These are phyloP conservation scores for Volucella bombylans DNA, from an alignment of 2,888 invertebrate genomes.

Conservation along the genomic window DNA sequence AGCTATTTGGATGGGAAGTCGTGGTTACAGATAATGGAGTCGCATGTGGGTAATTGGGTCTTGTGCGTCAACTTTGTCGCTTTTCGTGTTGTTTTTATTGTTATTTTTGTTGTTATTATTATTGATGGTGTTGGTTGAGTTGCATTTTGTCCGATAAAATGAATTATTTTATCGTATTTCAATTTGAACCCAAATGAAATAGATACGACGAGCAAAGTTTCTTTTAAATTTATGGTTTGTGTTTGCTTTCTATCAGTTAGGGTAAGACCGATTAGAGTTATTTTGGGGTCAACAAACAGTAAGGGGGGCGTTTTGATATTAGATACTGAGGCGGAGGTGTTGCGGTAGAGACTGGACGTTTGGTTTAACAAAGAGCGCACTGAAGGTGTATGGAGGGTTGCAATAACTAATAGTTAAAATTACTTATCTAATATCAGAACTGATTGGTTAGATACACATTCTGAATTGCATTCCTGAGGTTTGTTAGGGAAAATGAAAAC, in stretches of 20 bases:
- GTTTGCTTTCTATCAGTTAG: neutral
- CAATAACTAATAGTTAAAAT: constrained; percentile 3
- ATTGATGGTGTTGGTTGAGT: neutral
- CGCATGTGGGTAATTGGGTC: constrained; percentile 53
- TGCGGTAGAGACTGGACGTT: constrained; percentile 4
- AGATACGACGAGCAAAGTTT: neutral
- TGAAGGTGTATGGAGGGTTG: neutral
- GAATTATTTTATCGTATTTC: constrained; percentile 42
- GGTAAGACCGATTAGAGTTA: constrained; percentile 16
- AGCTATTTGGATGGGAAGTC: neutral
- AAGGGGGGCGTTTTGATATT: constrained; percentile 4
- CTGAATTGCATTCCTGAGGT: no score
- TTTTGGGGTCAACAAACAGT: constrained; percentile 33
- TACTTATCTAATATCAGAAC: neutral
- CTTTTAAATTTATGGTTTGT: constrained; percentile 7
- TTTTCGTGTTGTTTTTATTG: neutral
- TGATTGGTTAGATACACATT: neutral
- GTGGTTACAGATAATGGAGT: constrained; percentile 24
- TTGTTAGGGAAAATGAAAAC: no score
- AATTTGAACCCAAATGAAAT: constrained; percentile 11
- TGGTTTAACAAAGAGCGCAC: constrained; percentile 8
- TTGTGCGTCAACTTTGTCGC: constrained; percentile 12
- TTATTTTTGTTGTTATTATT: no score
- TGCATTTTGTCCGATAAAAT: constrained; percentile 52
- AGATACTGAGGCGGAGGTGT: neutral